These are phyloP conservation scores for Bungarus multicinctus DNA, from an alignment of 2,113 vertebrate genomes.

Conservation along the genomic window DNA sequence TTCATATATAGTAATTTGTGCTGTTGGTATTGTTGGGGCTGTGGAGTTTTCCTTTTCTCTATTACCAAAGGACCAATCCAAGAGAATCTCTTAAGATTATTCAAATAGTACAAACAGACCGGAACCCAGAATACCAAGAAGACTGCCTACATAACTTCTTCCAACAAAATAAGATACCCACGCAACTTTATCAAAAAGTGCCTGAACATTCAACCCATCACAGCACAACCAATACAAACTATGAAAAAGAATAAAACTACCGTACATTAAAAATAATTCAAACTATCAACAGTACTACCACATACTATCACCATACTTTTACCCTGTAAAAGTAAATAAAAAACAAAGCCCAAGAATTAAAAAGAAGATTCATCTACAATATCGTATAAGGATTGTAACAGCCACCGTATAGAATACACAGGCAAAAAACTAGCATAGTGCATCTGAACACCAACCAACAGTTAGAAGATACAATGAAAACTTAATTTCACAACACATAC, in stretches of 20 bases:
- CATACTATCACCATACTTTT: background rate
- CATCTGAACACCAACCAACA: background rate
- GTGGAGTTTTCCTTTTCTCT: background rate
- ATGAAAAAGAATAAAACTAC: background rate
- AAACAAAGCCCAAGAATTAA: background rate
- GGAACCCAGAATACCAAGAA: background rate
- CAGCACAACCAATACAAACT: background rate
- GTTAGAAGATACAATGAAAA: background rate
- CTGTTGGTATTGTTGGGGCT: background rate
- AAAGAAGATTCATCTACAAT: background rate
- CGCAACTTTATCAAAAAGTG: background rate
- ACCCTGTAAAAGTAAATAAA: background rate
- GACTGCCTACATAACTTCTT: background rate
- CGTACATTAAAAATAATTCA: background rate
- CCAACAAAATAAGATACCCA: background rate
- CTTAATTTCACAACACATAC: background rate
- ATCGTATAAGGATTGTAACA: background rate
- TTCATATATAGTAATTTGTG: background rate
- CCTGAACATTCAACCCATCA: background rate
- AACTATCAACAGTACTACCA: background rate
- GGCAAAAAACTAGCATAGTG: background rate
- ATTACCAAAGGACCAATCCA: background rate
- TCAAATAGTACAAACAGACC: background rate
- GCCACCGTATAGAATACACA: background rate
- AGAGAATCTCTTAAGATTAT: background rate